A percentile compares a stretch with the other conserved stretches of the same genome.
phyloP scores from a whole-genome alignment of 2,888 invertebrate species.

The Dicyrtoma fusca region DNA sequence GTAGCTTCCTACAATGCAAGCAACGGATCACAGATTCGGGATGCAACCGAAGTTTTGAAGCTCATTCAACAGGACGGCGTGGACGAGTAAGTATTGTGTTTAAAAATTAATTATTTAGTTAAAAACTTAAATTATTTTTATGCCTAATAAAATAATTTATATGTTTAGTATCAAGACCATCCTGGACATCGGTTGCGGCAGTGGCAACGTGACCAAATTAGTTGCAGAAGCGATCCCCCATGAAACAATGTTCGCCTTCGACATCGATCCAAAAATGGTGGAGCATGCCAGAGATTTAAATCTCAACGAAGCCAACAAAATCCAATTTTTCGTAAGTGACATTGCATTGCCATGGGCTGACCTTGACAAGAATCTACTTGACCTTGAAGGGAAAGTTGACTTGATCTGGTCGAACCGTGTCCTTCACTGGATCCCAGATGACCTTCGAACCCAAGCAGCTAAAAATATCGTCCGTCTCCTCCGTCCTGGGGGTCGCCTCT shows the following conservation, averaged over 20 bases:
- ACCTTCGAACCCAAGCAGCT: neutral
- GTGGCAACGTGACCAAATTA: constrained; percentile 3
- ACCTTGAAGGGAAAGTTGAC: constrained; percentile 23
- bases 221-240: neutral
- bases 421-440: constrained; percentile 18
- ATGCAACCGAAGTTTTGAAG: too few species aligned
- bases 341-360: constrained; percentile 2
- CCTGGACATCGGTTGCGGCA: constrained; percentile 24
- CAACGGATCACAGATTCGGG: too few species aligned
- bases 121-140: too few species aligned
- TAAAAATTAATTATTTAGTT: too few species aligned
- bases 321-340: constrained; percentile 11
- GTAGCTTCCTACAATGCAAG: too few species aligned
- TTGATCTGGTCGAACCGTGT: constrained; percentile 23
- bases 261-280: constrained; percentile 21
- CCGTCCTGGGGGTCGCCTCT: neutral
- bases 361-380: neutral
- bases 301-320: neutral
- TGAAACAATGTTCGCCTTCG: neutral
- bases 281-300: neutral
- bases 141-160: too few species aligned
- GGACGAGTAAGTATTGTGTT: too few species aligned
- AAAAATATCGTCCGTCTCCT: constrained; percentile 4
- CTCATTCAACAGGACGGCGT: too few species aligned
- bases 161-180: neutral